Conservation (phyloP, 2,113 vertebrate species). For the Ictalurus punctatus region DNA sequence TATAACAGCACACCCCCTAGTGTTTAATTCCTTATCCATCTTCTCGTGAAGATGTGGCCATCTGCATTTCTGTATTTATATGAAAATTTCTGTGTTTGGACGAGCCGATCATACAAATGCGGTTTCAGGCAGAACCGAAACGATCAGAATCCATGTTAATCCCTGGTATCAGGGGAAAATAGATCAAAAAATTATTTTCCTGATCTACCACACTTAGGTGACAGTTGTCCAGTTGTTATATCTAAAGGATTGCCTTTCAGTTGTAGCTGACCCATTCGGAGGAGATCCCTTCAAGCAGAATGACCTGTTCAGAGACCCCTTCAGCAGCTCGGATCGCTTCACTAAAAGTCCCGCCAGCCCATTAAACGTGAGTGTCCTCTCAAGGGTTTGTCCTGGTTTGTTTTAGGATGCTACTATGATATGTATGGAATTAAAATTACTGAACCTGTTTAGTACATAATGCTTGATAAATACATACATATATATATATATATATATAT, state of each 20-base stretch:
- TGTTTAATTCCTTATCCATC: not conserved
- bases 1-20: not conserved
- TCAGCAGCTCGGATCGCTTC: constrained; percentile 84
- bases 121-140: not conserved
- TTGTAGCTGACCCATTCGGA: constrained; percentile 86
- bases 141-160: not conserved
- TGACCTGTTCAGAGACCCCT: constrained; percentile 84
- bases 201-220: not conserved
- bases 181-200: not conserved
- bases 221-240: not conserved
- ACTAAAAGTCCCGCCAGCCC: constrained; percentile 74
- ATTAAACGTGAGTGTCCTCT: constrained; percentile 75
- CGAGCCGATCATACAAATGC: constrained; percentile 5
- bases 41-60: not conserved
- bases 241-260: not conserved
- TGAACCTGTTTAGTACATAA: not conserved
- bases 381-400: not conserved
- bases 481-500: no score
- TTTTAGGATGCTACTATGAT: not conserved
- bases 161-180: not conserved
- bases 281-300: constrained; percentile 92
- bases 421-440: not conserved
- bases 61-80: not conserved
- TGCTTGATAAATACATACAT: no score
- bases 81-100: not conserved